Base-by-base conservation (phyloP, 2,888 invertebrate species). In the Molanna angustata region DNA sequence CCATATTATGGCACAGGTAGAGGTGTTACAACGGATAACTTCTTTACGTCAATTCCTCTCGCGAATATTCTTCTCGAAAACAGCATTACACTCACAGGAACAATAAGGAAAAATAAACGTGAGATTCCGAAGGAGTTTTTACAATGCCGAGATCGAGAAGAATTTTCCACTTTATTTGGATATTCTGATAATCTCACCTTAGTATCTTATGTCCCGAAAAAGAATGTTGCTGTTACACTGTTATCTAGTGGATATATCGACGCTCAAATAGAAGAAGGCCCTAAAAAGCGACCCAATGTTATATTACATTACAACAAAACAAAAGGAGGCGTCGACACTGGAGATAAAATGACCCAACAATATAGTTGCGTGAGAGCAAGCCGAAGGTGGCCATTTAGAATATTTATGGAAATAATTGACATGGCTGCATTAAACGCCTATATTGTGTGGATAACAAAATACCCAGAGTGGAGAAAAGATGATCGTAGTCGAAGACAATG, bases 31-130 rank as follows among this genome's bases (percentile, higher is more conserved):
- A 53, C 53, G 1, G 44, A 53, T 22, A 53, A 22, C 43, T 48
- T 53, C 27, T 53, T 48, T 22, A 53, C 53, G 9, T 53, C 53
- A 16, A 16, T 49, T 1, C 49, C 53, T 32, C 27, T 49, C 17
- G 47, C 52, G n/a, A 21, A 48, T 11, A 19, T 42, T 31, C 41
- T 52, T 3, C 41, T 52, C 18, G 18, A 31, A 16, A 47, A 52
- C 41, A 48, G 48, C 9, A 16, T 52, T 1, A 47, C 47, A 4
- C 17, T 52, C 16, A 52, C 52, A 9, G 47, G 52, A 4, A 47
- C 52, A 13, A 41, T 52, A 18, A 39, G 21, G 2, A 37, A 37
- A 41, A 49, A 49, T 32, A 41, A 41, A 13, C 40, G 41, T 4
- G 49, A 49, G 32, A 21, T 41, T 1, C 42, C 42, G 2, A 49